Evolutionary conservation across 2,797 vertebrate species (phyloP).

Genomic region (Remorina albescens): DNA sequence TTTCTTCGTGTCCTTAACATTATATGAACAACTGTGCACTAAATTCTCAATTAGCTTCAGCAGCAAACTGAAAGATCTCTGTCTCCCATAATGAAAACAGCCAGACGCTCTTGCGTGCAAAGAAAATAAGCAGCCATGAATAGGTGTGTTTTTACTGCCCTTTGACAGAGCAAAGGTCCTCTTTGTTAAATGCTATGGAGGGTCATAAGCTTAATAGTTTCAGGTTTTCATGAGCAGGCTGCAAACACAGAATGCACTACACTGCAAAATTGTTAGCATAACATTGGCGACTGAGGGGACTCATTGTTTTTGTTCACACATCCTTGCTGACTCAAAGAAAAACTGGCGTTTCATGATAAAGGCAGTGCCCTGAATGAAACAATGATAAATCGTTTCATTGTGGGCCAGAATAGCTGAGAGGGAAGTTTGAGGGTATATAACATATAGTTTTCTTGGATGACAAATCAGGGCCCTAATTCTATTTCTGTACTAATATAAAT

Average conservation of each 20-base stretch:
- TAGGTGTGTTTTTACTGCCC: slow-evolving; percentile 37
- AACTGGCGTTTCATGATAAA: slow-evolving; percentile 31
- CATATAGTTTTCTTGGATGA: slow-evolving; percentile 44
- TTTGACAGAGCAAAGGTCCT: slow-evolving; percentile 50
- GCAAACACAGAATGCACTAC: slow-evolving; percentile 36
- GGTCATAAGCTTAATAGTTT: not conserved
- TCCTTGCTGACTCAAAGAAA: slow-evolving; percentile 61
- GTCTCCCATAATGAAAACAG: slow-evolving; percentile 8
- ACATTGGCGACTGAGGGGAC: slow-evolving; percentile 39
- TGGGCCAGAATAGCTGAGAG: slow-evolving; percentile 49
- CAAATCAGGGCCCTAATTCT: slow-evolving; percentile 11
- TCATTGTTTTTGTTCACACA: slow-evolving; percentile 58
- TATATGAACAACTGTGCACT: not conserved
- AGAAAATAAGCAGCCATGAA: slow-evolving; percentile 39
- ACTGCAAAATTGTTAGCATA: slow-evolving; percentile 49
- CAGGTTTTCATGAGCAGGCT: slow-evolving; percentile 52
- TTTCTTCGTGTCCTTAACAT: too few species aligned
- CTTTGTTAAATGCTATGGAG: slow-evolving; percentile 41
- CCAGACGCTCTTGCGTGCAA: slow-evolving; percentile 12
- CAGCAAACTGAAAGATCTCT: not conserved
- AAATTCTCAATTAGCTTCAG: not conserved
- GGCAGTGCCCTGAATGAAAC: slow-evolving; percentile 29
- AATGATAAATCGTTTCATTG: slow-evolving; percentile 39
- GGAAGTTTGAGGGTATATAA: slow-evolving; percentile 15
- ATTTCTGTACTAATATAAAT: slow-evolving; percentile 36